Percentiles rank a stretch among this genome's conserved stretches.
These are phyloP conservation scores for Neoaliturus tenellus DNA, from an alignment of 2,888 invertebrate genomes.

Conservation along the genomic window DNA sequence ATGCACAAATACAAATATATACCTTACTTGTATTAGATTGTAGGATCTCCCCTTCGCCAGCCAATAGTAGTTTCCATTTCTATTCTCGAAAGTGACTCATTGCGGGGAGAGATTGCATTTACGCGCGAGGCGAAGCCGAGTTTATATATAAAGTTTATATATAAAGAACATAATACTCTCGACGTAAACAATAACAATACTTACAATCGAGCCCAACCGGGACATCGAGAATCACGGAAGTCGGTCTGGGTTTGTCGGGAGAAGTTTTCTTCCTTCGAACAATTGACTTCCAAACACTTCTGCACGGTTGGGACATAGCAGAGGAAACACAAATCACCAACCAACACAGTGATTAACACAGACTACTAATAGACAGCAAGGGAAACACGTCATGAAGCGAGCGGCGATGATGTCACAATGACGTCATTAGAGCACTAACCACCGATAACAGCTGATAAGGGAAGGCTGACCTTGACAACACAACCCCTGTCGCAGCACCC, in stretches of 20 bases:
- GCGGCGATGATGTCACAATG: background rate
- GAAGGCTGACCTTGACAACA: background rate
- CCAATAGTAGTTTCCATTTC: no score
- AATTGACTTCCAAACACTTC: conserved; percentile 4
- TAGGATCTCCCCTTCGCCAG: no score
- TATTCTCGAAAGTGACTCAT: no score
- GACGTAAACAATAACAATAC: no score
- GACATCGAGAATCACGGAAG: background rate
- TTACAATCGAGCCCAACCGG: background rate
- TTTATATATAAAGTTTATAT: no score
- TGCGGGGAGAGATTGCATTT: no score
- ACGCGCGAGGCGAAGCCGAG: no score
- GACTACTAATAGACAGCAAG: background rate
- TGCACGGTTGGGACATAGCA: background rate
- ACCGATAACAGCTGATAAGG: background rate
- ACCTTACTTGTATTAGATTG: no score
- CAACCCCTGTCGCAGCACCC: no score
- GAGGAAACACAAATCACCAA: background rate
- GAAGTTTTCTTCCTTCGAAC: background rate
- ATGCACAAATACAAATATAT: no score
- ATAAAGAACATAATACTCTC: no score
- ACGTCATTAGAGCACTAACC: background rate
- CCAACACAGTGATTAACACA: background rate
- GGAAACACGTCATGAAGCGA: background rate
- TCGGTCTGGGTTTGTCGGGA: background rate